phyloP scores from a whole-genome alignment of 1,140 invertebrate genomes.

The Metopolophium dirhodum region DNA sequence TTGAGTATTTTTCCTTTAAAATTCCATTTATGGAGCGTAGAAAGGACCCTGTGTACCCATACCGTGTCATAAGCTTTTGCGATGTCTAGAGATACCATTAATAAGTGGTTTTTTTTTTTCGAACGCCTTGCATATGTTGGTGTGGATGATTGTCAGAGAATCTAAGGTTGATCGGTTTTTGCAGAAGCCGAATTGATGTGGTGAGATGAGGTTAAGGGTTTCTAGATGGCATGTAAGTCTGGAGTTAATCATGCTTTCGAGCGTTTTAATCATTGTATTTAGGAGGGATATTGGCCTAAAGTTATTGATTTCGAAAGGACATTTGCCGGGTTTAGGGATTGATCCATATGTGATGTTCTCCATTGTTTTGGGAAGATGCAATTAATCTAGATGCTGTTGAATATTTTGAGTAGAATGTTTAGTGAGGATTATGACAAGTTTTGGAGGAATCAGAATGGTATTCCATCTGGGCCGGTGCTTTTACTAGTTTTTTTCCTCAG shows the following conservation, averaged over 20 bases:
- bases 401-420: too few relatives aligned
- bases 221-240: background rate
- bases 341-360: background rate
- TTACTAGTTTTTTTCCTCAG: background rate
- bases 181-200: background rate
- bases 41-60: background rate
- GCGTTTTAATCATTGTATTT: background rate
- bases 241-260: background rate
- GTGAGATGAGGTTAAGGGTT: background rate
- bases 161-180: background rate
- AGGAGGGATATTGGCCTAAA: background rate
- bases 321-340: background rate
- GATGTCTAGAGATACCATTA: constrained; percentile 23
- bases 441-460: background rate
- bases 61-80: background rate
- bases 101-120: background rate
- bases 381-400: background rate
- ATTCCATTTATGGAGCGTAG: background rate
- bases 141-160: background rate
- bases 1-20: constrained; percentile 5
- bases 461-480: background rate
- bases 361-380: background rate
- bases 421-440: background rate
- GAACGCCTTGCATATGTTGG: background rate
- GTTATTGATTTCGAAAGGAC: background rate